Base-by-base conservation (phyloP, 1,140 invertebrate genomes). In the Drosophila neocordata region DNA sequence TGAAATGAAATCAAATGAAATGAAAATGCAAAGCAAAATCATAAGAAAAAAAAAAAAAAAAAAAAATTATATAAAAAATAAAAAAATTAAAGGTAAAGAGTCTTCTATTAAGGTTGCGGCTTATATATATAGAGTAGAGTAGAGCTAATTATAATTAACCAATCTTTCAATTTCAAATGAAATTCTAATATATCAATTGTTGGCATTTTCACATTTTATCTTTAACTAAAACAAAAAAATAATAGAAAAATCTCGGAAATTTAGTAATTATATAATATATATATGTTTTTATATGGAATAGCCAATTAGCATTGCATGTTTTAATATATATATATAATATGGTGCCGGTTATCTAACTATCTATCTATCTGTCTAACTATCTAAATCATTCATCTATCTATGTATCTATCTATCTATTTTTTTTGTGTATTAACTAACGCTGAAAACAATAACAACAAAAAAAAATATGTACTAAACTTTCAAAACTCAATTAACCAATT, bases 281-380 rank as follows among this genome's bases (percentile, higher is more conserved):
- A 44, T 44, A 13, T 44, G 15, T 8, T 18, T 48, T 44, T 48
- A 15, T 20, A 48, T 48, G 41, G 27, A 71, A 65, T 71, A 65
- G 70, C 62, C 58, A 59, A 31, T 53, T 61, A 58, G 44, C 41
- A 51, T 62, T 70, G 20, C n/a, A 20, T 63, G 62, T 68, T 24
- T 37, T 38, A 4, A 27, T 59, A 55, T 53, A 56, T 22, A 20
- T 37, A 12, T 48, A 37, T 62, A 64, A 55, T 56, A 15, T 13
- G 66, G 66, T 65, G 4, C 6, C 27, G 7, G 27, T 18, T 31
- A 20, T 63, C 22, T 55, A 41, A 7, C 37, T 15, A 56, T 57
- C 22, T 24, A 24, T n/a, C n/a, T n/a, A n/a, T n/a, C 38, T 15
- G n/a, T 15, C 15, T 12, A 6, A 41, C 15, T 68, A 38, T 20